phyloP scores from a whole-genome alignment of 2,888 invertebrate species.

The Mantis religiosa region DNA sequence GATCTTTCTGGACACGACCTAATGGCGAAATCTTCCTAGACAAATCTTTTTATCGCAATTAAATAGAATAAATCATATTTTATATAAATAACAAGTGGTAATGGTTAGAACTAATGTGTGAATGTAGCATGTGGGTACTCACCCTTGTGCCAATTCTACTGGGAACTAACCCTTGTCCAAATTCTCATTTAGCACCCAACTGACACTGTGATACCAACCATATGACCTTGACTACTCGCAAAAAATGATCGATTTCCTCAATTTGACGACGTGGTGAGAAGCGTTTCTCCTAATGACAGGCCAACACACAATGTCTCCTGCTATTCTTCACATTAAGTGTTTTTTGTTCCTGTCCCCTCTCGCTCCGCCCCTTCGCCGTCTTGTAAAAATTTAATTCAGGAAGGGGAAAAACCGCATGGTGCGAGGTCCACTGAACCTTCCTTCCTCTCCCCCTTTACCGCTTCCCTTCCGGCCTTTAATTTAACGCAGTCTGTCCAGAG shows the following conservation, averaged over 20 bases:
- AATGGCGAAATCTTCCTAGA: too few relatives aligned
- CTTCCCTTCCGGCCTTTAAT: not conserved
- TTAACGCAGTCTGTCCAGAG: not conserved
- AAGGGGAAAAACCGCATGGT: not conserved
- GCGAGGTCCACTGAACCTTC: slow-evolving; percentile 4
- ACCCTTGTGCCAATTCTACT: too few relatives aligned
- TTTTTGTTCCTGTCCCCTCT: not conserved
- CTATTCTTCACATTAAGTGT: not conserved
- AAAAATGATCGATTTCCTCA: not conserved
- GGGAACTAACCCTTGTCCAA: too few relatives aligned
- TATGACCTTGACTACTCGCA: not conserved
- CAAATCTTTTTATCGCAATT: too few relatives aligned
- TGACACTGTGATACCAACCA: too few relatives aligned
- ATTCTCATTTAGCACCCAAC: too few relatives aligned
- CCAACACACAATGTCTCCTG: not conserved
- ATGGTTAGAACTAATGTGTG: too few relatives aligned
- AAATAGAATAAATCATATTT: too few relatives aligned
- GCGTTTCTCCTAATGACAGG: not conserved
- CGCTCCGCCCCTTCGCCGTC: not conserved
- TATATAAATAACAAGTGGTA: too few relatives aligned
- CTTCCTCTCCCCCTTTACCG: not conserved
- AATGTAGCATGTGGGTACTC: too few relatives aligned
- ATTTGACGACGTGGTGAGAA: not conserved
- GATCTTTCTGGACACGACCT: too few relatives aligned
- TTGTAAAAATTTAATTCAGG: not conserved